These are phyloP conservation scores for Sebastes kiyomatsui DNA, from an alignment of 2,797 vertebrate species.

Conservation along the genomic window DNA sequence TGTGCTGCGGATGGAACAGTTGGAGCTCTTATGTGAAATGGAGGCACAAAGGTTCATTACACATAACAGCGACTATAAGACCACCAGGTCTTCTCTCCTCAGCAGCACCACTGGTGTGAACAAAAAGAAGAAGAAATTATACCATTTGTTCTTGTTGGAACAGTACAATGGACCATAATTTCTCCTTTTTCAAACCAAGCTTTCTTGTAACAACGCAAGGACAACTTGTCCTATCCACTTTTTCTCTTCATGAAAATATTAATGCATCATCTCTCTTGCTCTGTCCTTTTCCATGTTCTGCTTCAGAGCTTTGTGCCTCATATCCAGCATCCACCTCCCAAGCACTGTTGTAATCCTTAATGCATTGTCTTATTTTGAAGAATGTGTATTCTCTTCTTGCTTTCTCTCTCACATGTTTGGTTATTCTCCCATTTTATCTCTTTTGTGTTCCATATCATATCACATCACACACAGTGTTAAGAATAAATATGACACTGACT, in stretches of 20 bases:
- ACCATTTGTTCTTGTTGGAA: background rate
- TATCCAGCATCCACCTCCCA: constrained; percentile 11
- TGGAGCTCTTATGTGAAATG: background rate
- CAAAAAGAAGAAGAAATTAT: constrained; percentile 5
- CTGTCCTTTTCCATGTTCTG: constrained; percentile 18
- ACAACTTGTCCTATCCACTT: constrained; percentile 3
- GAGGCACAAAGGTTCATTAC: background rate
- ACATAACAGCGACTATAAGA: background rate
- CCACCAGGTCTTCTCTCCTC: background rate
- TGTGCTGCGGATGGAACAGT: background rate
- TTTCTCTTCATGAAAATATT: constrained; percentile 41
- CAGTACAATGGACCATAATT: background rate
- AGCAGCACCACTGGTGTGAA: background rate
- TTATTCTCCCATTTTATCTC: background rate
- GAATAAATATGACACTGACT: constrained; percentile 9
- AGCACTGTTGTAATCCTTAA: constrained; percentile 14
- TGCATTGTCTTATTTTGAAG: constrained; percentile 31
- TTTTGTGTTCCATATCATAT: background rate
- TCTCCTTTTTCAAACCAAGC: background rate
- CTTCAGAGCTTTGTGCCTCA: constrained; percentile 31
- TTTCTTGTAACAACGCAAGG: constrained; percentile 9
- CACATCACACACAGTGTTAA: background rate
- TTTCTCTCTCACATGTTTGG: background rate
- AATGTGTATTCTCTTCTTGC: constrained; percentile 13
- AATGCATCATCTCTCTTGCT: constrained; percentile 18